Percentiles rank a stretch among this genome's conserved stretches.
Conservation (phyloP, 2,113 vertebrate genomes). For the Rana temporaria region DNA sequence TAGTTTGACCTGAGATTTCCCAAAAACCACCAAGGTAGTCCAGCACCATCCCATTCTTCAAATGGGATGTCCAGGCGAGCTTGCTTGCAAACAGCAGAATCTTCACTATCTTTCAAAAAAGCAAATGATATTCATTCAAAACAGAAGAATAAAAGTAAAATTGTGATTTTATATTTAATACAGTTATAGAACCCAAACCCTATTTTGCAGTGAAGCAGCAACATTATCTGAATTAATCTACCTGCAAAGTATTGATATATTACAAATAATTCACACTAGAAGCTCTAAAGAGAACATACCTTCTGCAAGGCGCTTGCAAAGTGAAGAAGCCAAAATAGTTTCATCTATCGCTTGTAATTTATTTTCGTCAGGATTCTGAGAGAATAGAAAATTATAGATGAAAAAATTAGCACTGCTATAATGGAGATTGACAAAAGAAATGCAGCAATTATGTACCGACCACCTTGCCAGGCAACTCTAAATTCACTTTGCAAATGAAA, state of each 20-base stretch:
- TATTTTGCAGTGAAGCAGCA: no score
- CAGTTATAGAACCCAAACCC: no score
- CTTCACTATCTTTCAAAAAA: slow-evolving; percentile 3
- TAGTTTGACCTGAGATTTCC: slow-evolving; percentile 93
- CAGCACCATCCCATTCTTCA: slow-evolving; percentile 94
- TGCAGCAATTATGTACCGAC: slow-evolving; percentile 43
- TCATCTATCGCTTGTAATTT: background rate
- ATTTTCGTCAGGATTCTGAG: background rate
- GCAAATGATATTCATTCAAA: no score
- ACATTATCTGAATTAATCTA: no score
- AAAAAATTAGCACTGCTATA: background rate
- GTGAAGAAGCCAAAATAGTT: background rate
- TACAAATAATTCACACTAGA: background rate
- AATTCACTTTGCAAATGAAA: no score
- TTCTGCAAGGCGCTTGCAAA: background rate
- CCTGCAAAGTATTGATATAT: no score
- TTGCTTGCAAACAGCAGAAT: slow-evolving; percentile 58
- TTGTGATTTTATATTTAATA: no score
- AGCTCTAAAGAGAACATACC: background rate
- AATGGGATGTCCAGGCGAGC: slow-evolving; percentile 87
- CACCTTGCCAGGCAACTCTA: background rate
- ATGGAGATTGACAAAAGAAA: background rate
- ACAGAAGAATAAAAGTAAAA: no score
- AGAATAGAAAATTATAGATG: background rate
- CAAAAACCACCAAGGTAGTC: slow-evolving; percentile 98